Percentiles rank a stretch among this genome's conserved stretches.
Evolutionary conservation across 2,888 invertebrate genomes (phyloP).

Genomic region (Ochlodes sylvanus): DNA sequence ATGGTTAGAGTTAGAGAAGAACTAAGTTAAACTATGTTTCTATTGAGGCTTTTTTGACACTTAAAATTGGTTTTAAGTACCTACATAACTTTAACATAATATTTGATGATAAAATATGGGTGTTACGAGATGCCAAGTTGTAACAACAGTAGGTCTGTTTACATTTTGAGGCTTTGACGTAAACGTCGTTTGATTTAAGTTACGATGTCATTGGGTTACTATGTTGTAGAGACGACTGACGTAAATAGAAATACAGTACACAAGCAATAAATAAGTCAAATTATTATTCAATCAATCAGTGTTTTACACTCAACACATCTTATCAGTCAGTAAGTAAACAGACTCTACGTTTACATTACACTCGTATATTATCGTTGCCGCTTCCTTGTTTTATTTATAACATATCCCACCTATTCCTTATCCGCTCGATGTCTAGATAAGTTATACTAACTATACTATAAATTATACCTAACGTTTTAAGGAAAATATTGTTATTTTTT

Average conservation of each 20-base stretch:
- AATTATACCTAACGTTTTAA: no score
- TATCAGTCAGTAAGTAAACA: conserved; percentile 8
- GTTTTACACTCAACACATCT: conserved; percentile 7
- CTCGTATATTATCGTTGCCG: background rate
- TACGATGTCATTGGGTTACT: conserved; percentile 31
- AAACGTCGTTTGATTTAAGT: conserved; percentile 14
- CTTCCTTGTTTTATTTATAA: conserved; percentile 6
- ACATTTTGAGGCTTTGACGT: conserved; percentile 12
- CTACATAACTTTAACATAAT: no score
- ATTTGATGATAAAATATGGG: no score
- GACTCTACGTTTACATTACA: background rate
- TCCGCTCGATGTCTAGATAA: no score
- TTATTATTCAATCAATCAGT: conserved; percentile 8
- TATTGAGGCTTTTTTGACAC: no score
- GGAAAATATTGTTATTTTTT: no score
- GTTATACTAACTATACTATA: no score
- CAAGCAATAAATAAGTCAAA: conserved; percentile 2
- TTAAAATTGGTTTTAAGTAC: no score
- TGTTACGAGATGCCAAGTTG: no score
- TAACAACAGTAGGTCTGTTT: conserved; percentile 8
- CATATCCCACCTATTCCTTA: no score
- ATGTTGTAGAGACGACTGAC: conserved; percentile 18
- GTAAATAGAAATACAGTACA: conserved; percentile 17
- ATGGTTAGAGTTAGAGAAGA: no score
- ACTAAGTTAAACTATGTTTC: no score